Conservation (phyloP, 2,888 invertebrate species). For the Mycogona germanica region DNA sequence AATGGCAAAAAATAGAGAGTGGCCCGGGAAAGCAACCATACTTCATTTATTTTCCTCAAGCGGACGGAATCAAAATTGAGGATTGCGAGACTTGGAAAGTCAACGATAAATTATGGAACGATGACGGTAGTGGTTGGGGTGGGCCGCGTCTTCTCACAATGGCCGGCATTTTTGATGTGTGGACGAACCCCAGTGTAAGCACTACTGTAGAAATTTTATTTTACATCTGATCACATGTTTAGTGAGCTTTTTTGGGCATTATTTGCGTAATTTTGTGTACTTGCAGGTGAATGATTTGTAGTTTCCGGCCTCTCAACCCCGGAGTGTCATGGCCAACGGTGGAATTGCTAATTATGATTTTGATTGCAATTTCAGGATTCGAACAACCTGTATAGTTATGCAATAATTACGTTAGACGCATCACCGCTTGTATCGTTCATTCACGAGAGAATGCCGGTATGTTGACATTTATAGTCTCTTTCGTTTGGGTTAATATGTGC, state of each 20-base stretch:
- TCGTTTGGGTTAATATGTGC: neutral
- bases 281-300: too few relatives aligned
- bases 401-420: slow-evolving; percentile 16
- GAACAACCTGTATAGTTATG: slow-evolving; percentile 9
- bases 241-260: too few relatives aligned
- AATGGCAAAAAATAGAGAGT: slow-evolving; percentile 51
- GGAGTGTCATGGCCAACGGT: too few relatives aligned
- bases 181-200: slow-evolving; percentile 41
- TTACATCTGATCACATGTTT: neutral
- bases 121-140: slow-evolving; percentile 44
- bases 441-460: slow-evolving; percentile 21
- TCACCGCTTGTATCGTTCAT: slow-evolving; percentile 10
- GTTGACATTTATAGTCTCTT: neutral
- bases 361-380: slow-evolving; percentile 3
- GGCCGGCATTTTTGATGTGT: slow-evolving; percentile 62
- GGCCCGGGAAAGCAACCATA: slow-evolving; percentile 52
- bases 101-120: slow-evolving; percentile 29
- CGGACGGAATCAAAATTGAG: slow-evolving; percentile 41
- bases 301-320: too few relatives aligned
- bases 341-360: neutral
- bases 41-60: slow-evolving; percentile 54
- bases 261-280: too few relatives aligned
- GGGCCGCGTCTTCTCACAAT: slow-evolving; percentile 53
- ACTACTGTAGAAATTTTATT: neutral
- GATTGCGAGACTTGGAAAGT: slow-evolving; percentile 29